These are phyloP conservation scores for Daphoenositta chrysoptera DNA, from an alignment of 2,113 vertebrate species.

Conservation along the genomic window DNA sequence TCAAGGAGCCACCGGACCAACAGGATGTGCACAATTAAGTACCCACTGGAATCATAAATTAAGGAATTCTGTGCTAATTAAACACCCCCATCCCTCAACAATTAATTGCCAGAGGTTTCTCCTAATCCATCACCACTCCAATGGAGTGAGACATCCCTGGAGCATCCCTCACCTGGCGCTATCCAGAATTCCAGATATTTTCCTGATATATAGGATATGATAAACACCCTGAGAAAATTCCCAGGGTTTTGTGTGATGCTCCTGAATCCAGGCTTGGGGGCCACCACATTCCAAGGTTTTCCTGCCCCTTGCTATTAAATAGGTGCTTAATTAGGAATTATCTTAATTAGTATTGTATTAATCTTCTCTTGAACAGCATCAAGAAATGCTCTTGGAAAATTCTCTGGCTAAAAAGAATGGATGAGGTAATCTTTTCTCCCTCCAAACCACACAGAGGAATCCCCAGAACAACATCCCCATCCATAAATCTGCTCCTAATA, in stretches of 20 bases:
- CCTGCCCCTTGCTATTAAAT: neutral
- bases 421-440: neutral
- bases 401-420: neutral
- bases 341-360: neutral
- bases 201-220: rapidly evolving
- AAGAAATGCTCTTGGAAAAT: neutral
- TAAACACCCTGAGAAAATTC: rapidly evolving
- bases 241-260: rapidly evolving
- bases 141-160: neutral
- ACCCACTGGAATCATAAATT: neutral
- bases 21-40: rapidly evolving
- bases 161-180: neutral
- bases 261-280: neutral
- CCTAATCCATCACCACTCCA: neutral
- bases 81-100: neutral
- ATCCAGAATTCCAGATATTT: neutral
- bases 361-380: neutral
- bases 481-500: neutral
- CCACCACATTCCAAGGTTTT: neutral
- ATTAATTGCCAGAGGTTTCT: neutral
- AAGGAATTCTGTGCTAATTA: neutral
- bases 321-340: neutral
- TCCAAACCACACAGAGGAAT: rapidly evolving
- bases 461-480: neutral
- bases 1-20: rapidly evolving